Base-by-base conservation (phyloP, 2,797 vertebrate genomes). In the Borostomias antarcticus region DNA sequence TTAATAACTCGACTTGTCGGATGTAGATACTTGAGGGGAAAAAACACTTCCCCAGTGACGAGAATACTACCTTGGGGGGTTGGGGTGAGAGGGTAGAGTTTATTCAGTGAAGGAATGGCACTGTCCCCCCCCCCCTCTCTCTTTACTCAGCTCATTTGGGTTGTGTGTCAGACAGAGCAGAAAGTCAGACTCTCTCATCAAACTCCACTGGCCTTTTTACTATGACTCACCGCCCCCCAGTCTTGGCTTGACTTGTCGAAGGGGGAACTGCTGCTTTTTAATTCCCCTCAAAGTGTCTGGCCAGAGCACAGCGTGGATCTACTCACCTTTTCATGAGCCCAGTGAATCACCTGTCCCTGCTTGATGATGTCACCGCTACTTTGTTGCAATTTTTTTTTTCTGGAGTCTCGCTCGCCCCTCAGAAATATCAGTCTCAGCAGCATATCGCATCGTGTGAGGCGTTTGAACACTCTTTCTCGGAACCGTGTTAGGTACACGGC, bases 41-140 rank as follows among this genome's bases (percentile, higher is more conserved):
- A 69, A 26, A 8, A 47, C 28, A 33, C 68, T 78, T 83, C 79
- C 70, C 81, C 82, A 85, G 82, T 79, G 83, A 84, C 72, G 73
- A 63, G 74, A 82, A 85, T 68, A 78, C 78, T 65, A 73, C 81
- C 79, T 75, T n/a, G 15, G 65, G 29, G n/a, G n/a, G n/a, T n/a
- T n/a, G n/a, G n/a, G n/a, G n/a, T n/a, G n/a, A n/a, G n/a, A n/a
- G n/a, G 62, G 82, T 45, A 78, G 61, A 74, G 11, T 66, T 66
- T 59, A 62, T 54, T 73, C 35, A 64, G 8, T 19, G 66, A 80
- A 76, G 77, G 81, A 82, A 63, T 71, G 75, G 59, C 60, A 19
- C 62, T 68, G 71, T 72, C 70, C 69, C 73, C 67, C 65, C 77
- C 74, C 1, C 45, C 23, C 50, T 26, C 53, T 5, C 52, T 66